Evolutionary conservation across 2,797 vertebrate species (phyloP).

Genomic region (Microtus obscurus): DNA sequence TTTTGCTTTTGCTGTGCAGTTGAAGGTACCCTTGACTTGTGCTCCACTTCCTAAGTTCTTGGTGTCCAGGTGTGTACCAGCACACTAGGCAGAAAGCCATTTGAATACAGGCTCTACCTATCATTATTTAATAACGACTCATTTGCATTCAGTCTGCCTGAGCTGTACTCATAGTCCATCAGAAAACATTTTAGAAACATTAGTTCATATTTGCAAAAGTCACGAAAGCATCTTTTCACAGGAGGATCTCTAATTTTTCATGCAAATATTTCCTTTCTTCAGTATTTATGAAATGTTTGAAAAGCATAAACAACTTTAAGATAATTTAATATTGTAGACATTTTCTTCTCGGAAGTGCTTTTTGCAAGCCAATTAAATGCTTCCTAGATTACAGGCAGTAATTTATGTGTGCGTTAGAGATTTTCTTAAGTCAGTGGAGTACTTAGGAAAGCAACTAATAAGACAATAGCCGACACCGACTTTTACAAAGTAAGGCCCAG

Average conservation of each 20-base stretch:
- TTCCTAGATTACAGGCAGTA: slow-evolving; percentile 45
- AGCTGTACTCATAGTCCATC: slow-evolving; percentile 36
- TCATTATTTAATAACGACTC: slow-evolving; percentile 1
- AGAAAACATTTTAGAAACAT: slow-evolving; percentile 62
- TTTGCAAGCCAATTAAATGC: slow-evolving; percentile 47
- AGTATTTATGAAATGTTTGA: slow-evolving; percentile 51
- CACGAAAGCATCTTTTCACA: slow-evolving; percentile 8
- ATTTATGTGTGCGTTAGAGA: slow-evolving; percentile 48
- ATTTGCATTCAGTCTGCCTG: slow-evolving; percentile 38
- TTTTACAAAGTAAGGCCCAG: slow-evolving; percentile 48
- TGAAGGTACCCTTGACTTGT: neutral
- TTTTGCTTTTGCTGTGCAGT: neutral
- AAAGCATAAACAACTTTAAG: slow-evolving; percentile 65
- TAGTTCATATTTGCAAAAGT: slow-evolving; percentile 65
- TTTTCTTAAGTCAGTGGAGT: slow-evolving; percentile 54
- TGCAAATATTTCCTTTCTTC: slow-evolving; percentile 45
- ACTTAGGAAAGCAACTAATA: slow-evolving; percentile 53
- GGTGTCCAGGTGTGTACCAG: neutral
- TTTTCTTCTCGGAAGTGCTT: slow-evolving; percentile 56
- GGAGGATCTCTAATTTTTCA: slow-evolving; percentile 49
- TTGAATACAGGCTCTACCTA: slow-evolving; percentile 9
- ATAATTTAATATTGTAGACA: slow-evolving; percentile 53
- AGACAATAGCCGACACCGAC: slow-evolving; percentile 1
- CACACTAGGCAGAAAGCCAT: slow-evolving; percentile 28
- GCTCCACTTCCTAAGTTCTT: neutral